Evolutionary conservation across 2,888 invertebrate species (phyloP).

Genomic region (Lacanobia oleracea): DNA sequence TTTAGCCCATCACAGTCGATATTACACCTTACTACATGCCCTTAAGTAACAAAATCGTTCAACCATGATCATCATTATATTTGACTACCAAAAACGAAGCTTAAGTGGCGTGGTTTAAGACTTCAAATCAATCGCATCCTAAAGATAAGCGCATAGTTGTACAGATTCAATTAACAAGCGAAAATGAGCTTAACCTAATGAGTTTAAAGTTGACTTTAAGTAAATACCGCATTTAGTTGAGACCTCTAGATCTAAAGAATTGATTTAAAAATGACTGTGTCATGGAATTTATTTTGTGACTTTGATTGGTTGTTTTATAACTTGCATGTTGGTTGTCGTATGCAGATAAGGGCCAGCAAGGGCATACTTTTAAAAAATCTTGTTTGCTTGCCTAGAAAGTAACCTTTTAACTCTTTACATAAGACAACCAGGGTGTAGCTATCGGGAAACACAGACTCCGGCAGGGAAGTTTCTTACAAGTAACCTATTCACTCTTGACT

Average conservation of each 20-base stretch:
- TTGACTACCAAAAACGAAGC: constrained; percentile 11
- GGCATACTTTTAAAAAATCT: background rate
- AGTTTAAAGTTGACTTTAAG: background rate
- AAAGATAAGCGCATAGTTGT: background rate
- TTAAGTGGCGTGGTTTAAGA: background rate
- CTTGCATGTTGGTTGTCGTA: constrained; percentile 17
- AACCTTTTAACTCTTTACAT: too few relatives aligned
- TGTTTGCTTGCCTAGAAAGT: too few relatives aligned
- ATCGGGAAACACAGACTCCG: too few relatives aligned
- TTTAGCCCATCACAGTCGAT: background rate
- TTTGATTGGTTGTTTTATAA: background rate
- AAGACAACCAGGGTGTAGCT: too few relatives aligned
- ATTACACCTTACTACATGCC: background rate
- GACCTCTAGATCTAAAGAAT: background rate
- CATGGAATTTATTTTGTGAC: background rate
- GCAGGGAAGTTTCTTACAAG: too few relatives aligned
- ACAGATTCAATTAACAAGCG: background rate
- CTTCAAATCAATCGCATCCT: background rate
- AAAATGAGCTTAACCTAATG: background rate
- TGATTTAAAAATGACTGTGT: constrained; percentile 23
- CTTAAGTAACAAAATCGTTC: constrained; percentile 21
- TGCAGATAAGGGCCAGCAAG: background rate
- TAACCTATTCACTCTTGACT: too few relatives aligned
- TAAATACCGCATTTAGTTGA: background rate
- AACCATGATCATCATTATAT: background rate